Percentiles rank a stretch among this genome's conserved stretches.
These are phyloP conservation scores for Microdon myrmicae DNA, from an alignment of 2,888 invertebrate species.

Conservation along the genomic window DNA sequence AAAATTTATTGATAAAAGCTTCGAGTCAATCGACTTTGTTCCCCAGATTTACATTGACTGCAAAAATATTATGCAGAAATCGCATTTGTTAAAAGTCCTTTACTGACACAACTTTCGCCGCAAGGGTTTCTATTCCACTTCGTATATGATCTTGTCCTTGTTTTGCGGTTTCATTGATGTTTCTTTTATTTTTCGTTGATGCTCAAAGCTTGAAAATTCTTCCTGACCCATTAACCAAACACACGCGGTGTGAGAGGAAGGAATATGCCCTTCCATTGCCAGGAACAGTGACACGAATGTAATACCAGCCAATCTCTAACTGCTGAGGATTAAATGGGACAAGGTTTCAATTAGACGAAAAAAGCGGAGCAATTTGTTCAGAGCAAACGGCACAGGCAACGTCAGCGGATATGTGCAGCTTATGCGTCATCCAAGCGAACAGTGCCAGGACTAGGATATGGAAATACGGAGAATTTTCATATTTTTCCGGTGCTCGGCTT, in stretches of 20 bases:
- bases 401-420: slow-evolving; percentile 29
- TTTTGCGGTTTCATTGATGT: background rate
- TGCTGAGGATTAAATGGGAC: slow-evolving; percentile 46
- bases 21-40: slow-evolving; percentile 46
- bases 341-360: slow-evolving; percentile 48
- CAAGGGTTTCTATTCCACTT: slow-evolving; percentile 5
- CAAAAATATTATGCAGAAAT: slow-evolving; percentile 21
- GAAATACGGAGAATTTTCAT: slow-evolving; percentile 15
- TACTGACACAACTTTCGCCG: background rate
- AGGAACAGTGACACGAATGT: slow-evolving; percentile 13
- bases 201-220: slow-evolving; percentile 12
- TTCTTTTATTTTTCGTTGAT: slow-evolving; percentile 4
- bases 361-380: slow-evolving; percentile 47
- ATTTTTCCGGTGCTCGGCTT: slow-evolving; percentile 9
- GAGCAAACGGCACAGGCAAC: slow-evolving; percentile 14
- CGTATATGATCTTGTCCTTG: background rate
- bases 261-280: slow-evolving; percentile 1
- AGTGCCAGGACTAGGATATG: slow-evolving; percentile 5
- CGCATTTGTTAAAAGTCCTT: slow-evolving; percentile 14
- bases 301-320: slow-evolving; percentile 25
- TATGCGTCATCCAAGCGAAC: background rate
- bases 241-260: slow-evolving; percentile 13
- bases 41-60: slow-evolving; percentile 34
- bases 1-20: slow-evolving; percentile 41
- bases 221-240: slow-evolving; percentile 15